Percentiles rank a stretch among this genome's conserved stretches.
These are phyloP conservation scores for Eumacrocentrus americanus DNA, from an alignment of 2,888 invertebrate species.

Conservation along the genomic window DNA sequence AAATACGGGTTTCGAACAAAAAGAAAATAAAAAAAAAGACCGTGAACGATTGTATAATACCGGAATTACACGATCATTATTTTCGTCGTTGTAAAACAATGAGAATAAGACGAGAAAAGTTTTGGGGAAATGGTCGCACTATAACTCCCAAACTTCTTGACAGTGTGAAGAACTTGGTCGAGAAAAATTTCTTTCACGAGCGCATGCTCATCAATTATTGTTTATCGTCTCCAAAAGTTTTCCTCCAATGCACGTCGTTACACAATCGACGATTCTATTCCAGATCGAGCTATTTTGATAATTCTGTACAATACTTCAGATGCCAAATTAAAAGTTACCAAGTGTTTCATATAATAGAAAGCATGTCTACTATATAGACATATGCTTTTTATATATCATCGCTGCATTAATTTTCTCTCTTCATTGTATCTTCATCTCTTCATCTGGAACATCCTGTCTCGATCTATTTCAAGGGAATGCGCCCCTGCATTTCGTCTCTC, in stretches of 20 bases:
- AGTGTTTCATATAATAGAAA: slow-evolving; percentile 43
- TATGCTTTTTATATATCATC: slow-evolving; percentile 31
- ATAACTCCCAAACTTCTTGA: neutral
- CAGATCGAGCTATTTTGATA: slow-evolving; percentile 28
- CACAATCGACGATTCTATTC: neutral
- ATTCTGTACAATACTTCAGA: slow-evolving; percentile 41
- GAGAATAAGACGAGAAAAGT: neutral
- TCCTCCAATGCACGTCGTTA: neutral
- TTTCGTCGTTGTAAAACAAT: neutral
- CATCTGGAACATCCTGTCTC: slow-evolving; percentile 1
- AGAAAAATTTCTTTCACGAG: neutral
- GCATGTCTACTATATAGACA: too few species aligned
- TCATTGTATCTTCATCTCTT: slow-evolving; percentile 32
- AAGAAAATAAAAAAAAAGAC: neutral
- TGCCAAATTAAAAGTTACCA: slow-evolving; percentile 36
- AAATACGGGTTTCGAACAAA: too few species aligned
- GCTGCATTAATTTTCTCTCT: slow-evolving; percentile 33
- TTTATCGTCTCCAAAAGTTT: neutral
- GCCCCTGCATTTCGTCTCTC: slow-evolving; percentile 20
- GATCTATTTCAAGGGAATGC: neutral
- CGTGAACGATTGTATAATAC: neutral
- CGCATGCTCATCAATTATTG: neutral
- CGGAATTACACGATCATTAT: neutral
- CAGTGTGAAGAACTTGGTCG: neutral
- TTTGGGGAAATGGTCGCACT: slow-evolving; percentile 3